A percentile compares a stretch with the other conserved stretches of the same genome.
Evolutionary conservation across 92 coral and sea anemone species (phyloP).

Genomic region (Ricordea florida): DNA sequence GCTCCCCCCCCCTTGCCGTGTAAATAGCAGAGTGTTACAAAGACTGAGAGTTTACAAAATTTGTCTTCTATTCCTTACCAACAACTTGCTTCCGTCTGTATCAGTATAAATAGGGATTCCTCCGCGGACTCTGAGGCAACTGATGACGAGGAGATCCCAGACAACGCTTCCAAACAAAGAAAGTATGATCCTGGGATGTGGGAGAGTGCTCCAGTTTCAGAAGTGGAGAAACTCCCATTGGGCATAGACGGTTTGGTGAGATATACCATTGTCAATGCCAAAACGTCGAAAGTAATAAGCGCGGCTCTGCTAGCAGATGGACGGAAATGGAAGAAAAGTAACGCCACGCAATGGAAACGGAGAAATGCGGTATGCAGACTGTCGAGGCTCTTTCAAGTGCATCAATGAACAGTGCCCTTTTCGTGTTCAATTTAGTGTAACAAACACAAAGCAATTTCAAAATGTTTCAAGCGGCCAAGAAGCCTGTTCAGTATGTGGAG

Average conservation of each 20-base stretch:
- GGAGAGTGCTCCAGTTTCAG: slow-evolving; percentile 26
- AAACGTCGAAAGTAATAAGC: slow-evolving; percentile 18
- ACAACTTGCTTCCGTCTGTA: background rate
- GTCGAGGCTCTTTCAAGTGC: slow-evolving; percentile 63
- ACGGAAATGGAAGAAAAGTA: slow-evolving; percentile 66
- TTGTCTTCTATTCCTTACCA: background rate
- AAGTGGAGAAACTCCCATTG: slow-evolving; percentile 44
- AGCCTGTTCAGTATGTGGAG: slow-evolving; percentile 32
- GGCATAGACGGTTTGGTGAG: slow-evolving; percentile 46
- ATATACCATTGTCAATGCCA: slow-evolving; percentile 21
- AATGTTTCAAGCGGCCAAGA: slow-evolving; percentile 9
- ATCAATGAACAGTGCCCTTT: slow-evolving; percentile 50
- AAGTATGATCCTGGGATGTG: slow-evolving; percentile 49
- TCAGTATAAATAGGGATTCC: slow-evolving; percentile 17
- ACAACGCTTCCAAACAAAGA: slow-evolving; percentile 16
- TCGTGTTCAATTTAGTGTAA: slow-evolving; percentile 58
- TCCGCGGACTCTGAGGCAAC: slow-evolving; percentile 19
- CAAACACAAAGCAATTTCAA: slow-evolving; percentile 53
- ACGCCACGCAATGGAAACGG: slow-evolving; percentile 46
- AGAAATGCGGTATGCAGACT: slow-evolving; percentile 57
- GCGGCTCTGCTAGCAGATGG: slow-evolving; percentile 55
- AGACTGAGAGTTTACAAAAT: slow-evolving; percentile 4
- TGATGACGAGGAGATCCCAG: slow-evolving; percentile 17
- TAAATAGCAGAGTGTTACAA: background rate
- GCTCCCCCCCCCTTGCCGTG: too few species aligned